Percentiles rank a stretch among this genome's conserved stretches.
Conservation (phyloP, 2,113 vertebrate species). For the Paramormyrops kingsleyae region DNA sequence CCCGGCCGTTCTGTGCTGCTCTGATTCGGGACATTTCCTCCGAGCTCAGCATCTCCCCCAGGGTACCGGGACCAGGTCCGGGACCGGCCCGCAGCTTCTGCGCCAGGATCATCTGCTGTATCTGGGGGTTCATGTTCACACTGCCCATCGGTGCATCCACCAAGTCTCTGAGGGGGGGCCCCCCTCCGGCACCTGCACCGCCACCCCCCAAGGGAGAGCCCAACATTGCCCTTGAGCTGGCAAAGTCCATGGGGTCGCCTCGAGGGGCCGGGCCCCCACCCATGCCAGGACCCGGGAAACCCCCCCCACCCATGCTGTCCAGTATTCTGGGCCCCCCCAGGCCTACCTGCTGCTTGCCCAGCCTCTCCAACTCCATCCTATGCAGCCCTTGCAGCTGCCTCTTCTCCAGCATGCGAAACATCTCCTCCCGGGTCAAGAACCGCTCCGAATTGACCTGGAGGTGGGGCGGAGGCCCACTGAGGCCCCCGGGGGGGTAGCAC, state of each 20-base stretch:
- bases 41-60: slow-evolving; percentile 65
- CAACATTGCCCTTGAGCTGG: slow-evolving; percentile 73
- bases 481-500: slow-evolving; percentile 62
- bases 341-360: slow-evolving; percentile 71
- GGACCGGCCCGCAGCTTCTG: slow-evolving; percentile 79
- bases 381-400: slow-evolving; percentile 75
- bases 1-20: slow-evolving; percentile 68
- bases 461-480: slow-evolving; percentile 47
- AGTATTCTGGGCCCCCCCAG: slow-evolving; percentile 54
- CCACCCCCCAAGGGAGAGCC: slow-evolving; percentile 66
- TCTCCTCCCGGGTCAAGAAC: slow-evolving; percentile 78
- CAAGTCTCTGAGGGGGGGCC: slow-evolving; percentile 74
- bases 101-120: slow-evolving; percentile 76
- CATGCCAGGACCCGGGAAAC: slow-evolving; percentile 54
- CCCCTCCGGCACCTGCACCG: slow-evolving; percentile 41
- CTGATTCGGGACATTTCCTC: slow-evolving; percentile 76
- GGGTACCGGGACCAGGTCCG: slow-evolving; percentile 51
- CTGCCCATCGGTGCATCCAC: slow-evolving; percentile 73
- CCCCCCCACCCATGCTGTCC: slow-evolving; percentile 56
- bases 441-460: slow-evolving; percentile 76
- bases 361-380: slow-evolving; percentile 67
- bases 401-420: slow-evolving; percentile 84
- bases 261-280: slow-evolving; percentile 46
- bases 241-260: slow-evolving; percentile 76
- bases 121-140: slow-evolving; percentile 80